Evolutionary conservation across 1,140 invertebrate species (phyloP), one percentile per base, ranked within the genome.

Genomic region (Drosophila kepulauana): DNA sequence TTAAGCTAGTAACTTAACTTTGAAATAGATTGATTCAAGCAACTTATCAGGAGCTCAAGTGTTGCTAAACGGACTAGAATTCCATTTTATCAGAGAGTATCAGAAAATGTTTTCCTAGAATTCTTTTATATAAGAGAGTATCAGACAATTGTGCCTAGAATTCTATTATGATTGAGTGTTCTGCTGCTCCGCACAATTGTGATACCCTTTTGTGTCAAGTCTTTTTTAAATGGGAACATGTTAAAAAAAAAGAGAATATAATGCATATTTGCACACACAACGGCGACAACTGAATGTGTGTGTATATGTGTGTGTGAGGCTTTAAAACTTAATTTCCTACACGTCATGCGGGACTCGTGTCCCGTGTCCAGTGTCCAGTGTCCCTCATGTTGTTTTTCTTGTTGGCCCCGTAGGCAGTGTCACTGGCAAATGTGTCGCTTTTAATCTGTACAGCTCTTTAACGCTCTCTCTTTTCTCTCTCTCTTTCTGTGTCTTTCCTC

Each of bases 401-500:
- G 8, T 57, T 3, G 8, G 54, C 15, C 52, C 28, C 51, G 46
- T 30, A 46, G 58, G 58, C 57, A 15, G 5, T 49, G 45, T 41
- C 20, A 11, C 52, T 35, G 45, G 6, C 30, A 45, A 25, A 46
- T 52, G 56, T 45, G 75, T 64, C 56, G 57, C 75, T 58, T 70
- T 87, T 87, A 82, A 86, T 87, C 82, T 67, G 66, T 68, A 73
- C 66, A 68, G 68, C 79, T 74, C 58, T 82, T 86, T 76, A 85
- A 87, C 79, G 79, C 57, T 25, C 16, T 1, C 5, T 49, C 43
- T 41, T 25, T n/a, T 1, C 5, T 49, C 43, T 41, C 30, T 57
- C 7, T 51, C 38, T 28, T 57, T 28, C 43, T 56, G 28, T 67
- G 13, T 28, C n/a, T 11, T 6, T 15, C 33, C 35, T 54, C 5